Evolutionary conservation across 1,140 invertebrate genomes (phyloP).

Genomic region (Diprion similis): DNA sequence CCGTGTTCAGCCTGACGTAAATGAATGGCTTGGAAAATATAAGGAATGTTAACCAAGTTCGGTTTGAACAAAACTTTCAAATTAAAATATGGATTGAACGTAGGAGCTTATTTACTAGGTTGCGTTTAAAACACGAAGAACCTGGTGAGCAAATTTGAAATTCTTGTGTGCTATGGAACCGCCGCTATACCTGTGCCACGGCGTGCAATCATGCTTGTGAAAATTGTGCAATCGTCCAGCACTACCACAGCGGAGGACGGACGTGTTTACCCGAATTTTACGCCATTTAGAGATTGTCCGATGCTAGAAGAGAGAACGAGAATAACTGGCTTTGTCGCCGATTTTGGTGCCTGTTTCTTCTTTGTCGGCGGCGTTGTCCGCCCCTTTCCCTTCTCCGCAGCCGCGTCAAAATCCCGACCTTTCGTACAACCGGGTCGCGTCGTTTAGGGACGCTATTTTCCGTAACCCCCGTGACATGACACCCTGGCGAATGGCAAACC

Average conservation of each 20-base stretch:
- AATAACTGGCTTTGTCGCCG: not conserved
- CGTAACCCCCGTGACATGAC: no score
- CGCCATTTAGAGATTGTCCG: not conserved
- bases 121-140: no score
- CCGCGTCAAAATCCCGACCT: not conserved
- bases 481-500: no score
- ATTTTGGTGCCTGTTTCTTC: not conserved
- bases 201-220: not conserved
- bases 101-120: no score
- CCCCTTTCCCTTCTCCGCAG: not conserved
- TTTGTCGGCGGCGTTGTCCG: not conserved
- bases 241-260: not conserved
- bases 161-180: not conserved
- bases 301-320: not conserved
- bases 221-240: not conserved
- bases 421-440: not conserved
- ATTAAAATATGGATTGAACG: no score
- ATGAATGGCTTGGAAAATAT: no score
- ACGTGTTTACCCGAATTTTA: slow-evolving; percentile 2
- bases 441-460: no score
- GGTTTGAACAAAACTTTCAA: no score
- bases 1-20: no score
- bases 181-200: no score
- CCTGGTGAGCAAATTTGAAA: no score
- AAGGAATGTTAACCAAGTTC: no score